Evolutionary conservation across 92 coral and sea anemone genomes (phyloP).

Genomic region (Phenganax subtilis): DNA sequence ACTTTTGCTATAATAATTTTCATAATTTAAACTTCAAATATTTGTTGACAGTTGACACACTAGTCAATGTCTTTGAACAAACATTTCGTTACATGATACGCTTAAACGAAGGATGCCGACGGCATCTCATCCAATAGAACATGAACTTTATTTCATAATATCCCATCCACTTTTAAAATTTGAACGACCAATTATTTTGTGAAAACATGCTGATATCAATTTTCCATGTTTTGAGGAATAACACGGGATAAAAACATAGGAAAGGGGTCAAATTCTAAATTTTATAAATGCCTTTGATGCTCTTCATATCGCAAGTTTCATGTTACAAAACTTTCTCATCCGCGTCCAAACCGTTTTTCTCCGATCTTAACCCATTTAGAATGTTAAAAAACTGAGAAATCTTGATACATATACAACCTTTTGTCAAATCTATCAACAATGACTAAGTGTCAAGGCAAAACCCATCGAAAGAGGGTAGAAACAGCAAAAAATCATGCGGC

Average conservation of each 20-base stretch:
- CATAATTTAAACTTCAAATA: background rate
- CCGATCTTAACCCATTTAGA: background rate
- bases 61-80: background rate
- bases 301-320: too few species aligned
- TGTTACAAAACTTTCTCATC: too few species aligned
- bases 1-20: conserved; percentile 5
- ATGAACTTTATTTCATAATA: background rate
- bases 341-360: too few species aligned
- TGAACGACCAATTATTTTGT: background rate
- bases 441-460: background rate
- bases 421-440: background rate
- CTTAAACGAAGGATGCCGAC: background rate
- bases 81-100: conserved; percentile 1
- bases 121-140: background rate
- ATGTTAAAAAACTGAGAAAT: background rate
- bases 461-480: background rate
- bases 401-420: background rate
- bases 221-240: background rate
- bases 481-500: background rate
- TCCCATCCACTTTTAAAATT: background rate
- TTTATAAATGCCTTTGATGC: too few species aligned
- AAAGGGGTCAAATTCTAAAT: background rate
- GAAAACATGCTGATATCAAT: background rate
- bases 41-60: background rate
- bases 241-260: background rate